A percentile compares a stretch with the other conserved stretches of the same genome.
These are phyloP conservation scores for Misgurnus anguillicaudatus DNA, from an alignment of 2,113 vertebrate species.

Conservation along the genomic window DNA sequence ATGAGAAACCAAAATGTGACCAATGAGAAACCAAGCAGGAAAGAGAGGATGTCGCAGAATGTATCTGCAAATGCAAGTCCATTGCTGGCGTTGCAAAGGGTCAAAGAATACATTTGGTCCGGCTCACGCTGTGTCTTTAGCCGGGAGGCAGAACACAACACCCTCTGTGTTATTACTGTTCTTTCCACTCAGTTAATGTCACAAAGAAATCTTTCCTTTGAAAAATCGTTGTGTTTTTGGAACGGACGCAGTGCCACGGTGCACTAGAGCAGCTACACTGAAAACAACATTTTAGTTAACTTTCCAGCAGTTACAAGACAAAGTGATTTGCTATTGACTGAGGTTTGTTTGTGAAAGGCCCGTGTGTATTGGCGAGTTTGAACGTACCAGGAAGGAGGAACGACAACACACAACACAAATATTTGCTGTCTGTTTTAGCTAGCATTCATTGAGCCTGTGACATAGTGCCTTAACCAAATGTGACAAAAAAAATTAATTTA, in stretches of 20 bases:
- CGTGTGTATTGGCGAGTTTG: conserved; percentile 23
- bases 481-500: no score
- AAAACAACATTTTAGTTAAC: conserved; percentile 46
- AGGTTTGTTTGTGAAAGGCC: background rate
- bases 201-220: conserved; percentile 18
- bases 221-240: conserved; percentile 43
- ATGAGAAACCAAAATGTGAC: no score
- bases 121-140: conserved; percentile 25
- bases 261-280: conserved; percentile 12
- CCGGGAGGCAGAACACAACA: conserved; percentile 36
- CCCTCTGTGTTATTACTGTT: conserved; percentile 21
- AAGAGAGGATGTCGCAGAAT: background rate
- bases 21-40: background rate
- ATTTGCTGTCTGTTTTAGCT: conserved; percentile 28
- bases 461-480: no score
- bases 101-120: conserved; percentile 27
- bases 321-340: conserved; percentile 18
- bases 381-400: conserved; percentile 32
- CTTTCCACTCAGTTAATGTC: conserved; percentile 37
- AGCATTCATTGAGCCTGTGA: background rate
- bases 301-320: conserved; percentile 1
- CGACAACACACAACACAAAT: conserved; percentile 12
- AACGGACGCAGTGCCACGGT: conserved; percentile 26
- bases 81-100: background rate
- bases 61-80: background rate